A percentile compares a stretch with the other conserved stretches of the same genome.
Conservation (phyloP, 2,888 invertebrate genomes). For the Rotaria magnacalcarata region DNA sequence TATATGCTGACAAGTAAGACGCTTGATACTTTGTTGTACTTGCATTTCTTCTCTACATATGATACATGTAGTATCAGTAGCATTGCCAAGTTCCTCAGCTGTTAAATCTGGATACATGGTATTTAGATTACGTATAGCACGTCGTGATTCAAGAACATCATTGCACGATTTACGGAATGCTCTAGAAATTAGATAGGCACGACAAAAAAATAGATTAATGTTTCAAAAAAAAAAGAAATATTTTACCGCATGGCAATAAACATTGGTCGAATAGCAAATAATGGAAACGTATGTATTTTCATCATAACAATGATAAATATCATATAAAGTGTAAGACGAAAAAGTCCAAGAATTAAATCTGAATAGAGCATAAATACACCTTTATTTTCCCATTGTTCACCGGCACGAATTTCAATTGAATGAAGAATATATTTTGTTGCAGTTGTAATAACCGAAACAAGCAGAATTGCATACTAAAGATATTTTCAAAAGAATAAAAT, state of each 20-base stretch:
- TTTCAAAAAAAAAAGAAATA: neutral
- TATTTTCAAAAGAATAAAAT: constrained; percentile 36
- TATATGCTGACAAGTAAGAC: constrained; percentile 95
- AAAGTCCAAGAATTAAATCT: constrained; percentile 70
- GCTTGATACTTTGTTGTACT: constrained; percentile 69
- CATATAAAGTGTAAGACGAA: constrained; percentile 71
- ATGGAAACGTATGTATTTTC: constrained; percentile 86
- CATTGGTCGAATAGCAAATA: constrained; percentile 97
- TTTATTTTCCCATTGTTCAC: constrained; percentile 98
- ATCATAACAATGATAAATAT: constrained; percentile 93
- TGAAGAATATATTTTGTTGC: constrained; percentile 83
- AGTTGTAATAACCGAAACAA: constrained; percentile 86
- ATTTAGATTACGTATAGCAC: constrained; percentile 96
- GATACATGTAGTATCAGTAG: constrained; percentile 92
- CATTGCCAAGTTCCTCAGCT: constrained; percentile 46
- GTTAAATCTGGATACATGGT: constrained; percentile 66
- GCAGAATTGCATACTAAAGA: constrained; percentile 78
- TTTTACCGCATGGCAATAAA: constrained; percentile 68
- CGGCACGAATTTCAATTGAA: constrained; percentile 79
- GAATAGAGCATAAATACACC: constrained; percentile 92
- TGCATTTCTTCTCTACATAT: constrained; percentile 85
- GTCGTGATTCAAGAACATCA: constrained; percentile 88
- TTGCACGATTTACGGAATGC: constrained; percentile 81
- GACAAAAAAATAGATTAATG: neutral
- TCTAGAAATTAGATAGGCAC: neutral